These are phyloP conservation scores for Tenrec ecaudatus DNA, from an alignment of 2,113 vertebrate genomes.

Conservation along the genomic window DNA sequence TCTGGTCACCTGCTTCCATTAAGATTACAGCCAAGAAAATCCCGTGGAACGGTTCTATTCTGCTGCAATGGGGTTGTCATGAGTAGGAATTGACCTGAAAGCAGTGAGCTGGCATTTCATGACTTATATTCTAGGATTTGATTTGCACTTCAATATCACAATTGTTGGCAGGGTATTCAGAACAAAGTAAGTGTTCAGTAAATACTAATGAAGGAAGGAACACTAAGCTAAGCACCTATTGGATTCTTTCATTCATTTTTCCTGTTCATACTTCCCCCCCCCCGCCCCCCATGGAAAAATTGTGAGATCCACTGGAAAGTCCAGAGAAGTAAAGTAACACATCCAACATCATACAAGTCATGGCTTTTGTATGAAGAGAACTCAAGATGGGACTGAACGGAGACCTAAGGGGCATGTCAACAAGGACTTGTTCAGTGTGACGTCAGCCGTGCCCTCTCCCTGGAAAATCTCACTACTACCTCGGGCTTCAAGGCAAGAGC, in stretches of 20 bases:
- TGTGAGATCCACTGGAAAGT: neutral
- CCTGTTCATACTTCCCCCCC: neutral
- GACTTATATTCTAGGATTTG: neutral
- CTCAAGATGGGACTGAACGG: neutral
- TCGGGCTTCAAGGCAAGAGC: slow-evolving; percentile 78
- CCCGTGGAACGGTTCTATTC: too few relatives aligned
- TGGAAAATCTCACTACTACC: slow-evolving; percentile 84
- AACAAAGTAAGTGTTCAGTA: neutral
- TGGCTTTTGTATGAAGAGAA: neutral
- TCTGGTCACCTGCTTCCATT: too few relatives aligned
- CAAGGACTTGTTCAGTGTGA: neutral
- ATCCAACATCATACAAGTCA: neutral
- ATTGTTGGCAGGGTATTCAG: neutral
- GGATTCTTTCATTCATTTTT: neutral
- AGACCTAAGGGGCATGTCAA: neutral
- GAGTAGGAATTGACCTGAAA: too few relatives aligned
- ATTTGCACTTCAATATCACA: neutral
- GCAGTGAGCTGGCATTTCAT: too few relatives aligned
- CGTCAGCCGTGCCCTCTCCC: slow-evolving; percentile 65
- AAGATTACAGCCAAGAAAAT: too few relatives aligned
- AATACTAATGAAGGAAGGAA: neutral
- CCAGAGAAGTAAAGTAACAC: neutral
- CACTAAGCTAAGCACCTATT: neutral
- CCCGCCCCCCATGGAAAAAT: neutral
- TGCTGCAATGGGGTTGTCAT: too few relatives aligned